Evolutionary conservation across 2,113 vertebrate species (phyloP).

Genomic region (Rafetus swinhoei): DNA sequence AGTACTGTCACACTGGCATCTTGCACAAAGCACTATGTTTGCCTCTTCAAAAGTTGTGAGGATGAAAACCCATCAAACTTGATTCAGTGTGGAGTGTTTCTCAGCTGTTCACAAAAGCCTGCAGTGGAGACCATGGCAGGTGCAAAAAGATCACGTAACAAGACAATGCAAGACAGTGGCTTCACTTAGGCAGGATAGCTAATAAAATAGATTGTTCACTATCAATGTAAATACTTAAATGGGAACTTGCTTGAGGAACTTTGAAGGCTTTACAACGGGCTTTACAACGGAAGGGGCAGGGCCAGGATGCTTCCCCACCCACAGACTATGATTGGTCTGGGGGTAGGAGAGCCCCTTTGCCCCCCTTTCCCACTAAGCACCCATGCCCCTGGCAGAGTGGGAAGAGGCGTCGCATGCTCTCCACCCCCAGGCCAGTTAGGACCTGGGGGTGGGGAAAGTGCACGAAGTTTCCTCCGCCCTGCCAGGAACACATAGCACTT

Average conservation of each 20-base stretch:
- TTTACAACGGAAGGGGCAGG: no score
- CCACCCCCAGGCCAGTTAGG: no score
- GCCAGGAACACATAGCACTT: no score
- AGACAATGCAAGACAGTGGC: background rate
- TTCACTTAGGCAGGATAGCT: background rate
- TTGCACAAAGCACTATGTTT: background rate
- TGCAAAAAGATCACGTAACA: background rate
- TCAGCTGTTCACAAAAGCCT: background rate
- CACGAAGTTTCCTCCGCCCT: no score
- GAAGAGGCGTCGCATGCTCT: no score
- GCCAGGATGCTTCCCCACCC: no score
- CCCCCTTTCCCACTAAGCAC: no score
- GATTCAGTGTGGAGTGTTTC: background rate
- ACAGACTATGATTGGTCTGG: no score
- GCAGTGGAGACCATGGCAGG: fast-evolving
- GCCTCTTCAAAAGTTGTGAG: fast-evolving
- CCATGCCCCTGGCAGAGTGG: no score
- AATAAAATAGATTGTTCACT: background rate
- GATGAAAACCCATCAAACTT: background rate
- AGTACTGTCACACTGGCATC: background rate
- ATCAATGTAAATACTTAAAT: background rate
- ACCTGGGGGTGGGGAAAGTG: no score
- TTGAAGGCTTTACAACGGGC: background rate
- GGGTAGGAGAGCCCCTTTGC: no score
- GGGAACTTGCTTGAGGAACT: conserved; percentile 1